Evolutionary conservation across 2,113 vertebrate species (phyloP), one percentile per base, ranked within the genome.

Genomic region (Gambusia affinis): DNA sequence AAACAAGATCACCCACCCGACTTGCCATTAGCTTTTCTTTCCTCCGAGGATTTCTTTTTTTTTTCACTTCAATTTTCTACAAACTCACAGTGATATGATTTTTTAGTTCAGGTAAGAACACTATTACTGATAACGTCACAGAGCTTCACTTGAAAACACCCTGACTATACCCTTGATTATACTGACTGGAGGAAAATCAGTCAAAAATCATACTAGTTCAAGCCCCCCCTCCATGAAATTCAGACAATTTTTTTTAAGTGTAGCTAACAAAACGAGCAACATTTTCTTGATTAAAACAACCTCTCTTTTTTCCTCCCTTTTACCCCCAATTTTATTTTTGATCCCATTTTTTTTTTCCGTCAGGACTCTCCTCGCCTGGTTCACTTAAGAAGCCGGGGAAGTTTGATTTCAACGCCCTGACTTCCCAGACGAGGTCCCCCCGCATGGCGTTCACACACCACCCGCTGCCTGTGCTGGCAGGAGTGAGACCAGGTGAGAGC

Each of bases 381-480:
- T 97, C 97, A 95, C 95, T 97, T 95, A 98, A 97, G 96, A 97
- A 97, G 96, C 95, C 96, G 94, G 96, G 96, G 94, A 98, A 98
- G 94, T 95, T 97, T 95, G 97, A 98, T 95, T 98, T 97, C 95
- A 96, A 95, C 89, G 95, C 96, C 92, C 96, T 97, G 92, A 96
- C 96, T 91, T 95, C 96, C 88, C 97, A 97, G 95, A 96, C 96
- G 94, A 95, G 95, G 93, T 96, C 96, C 93, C 95, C 97, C 90
- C 96, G 97, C 95, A 97, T 97, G 97, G 96, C 97, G 94, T 97
- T 97, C 94, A 97, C 96, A 93, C 97, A 98, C 94, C 96, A 98
- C 96, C 96, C 97, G 92, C 96, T 98, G 95, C 96, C 96, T 88
- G 96, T 98, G 95, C 96, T 98, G 95, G 96, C 97, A 93, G 97